Conservation (phyloP, 2,113 vertebrate genomes). For the Solea senegalensis region DNA sequence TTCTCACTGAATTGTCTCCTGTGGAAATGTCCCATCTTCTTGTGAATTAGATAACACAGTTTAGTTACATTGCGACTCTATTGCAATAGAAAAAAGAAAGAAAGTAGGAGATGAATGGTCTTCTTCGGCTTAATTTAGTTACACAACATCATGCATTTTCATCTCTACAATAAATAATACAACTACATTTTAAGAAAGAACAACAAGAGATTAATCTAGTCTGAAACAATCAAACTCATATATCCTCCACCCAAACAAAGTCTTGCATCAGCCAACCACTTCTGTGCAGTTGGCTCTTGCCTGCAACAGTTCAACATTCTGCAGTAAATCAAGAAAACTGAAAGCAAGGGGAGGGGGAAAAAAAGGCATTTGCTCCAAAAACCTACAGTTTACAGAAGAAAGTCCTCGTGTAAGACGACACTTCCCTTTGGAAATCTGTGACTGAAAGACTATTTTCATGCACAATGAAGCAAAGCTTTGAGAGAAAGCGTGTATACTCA, state of each 20-base stretch:
- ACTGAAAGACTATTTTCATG: neutral
- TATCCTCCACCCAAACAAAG: conserved; percentile 29
- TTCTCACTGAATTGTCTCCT: too few species aligned
- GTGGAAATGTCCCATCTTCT: too few species aligned
- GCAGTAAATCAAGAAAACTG: neutral
- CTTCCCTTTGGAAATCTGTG: neutral
- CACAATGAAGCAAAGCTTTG: neutral
- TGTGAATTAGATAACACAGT: too few species aligned
- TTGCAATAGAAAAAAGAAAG: too few species aligned
- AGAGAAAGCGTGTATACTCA: conserved; percentile 37
- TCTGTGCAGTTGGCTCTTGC: neutral
- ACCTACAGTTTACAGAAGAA: neutral
- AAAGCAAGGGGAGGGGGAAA: neutral
- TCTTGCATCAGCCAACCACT: conserved; percentile 58
- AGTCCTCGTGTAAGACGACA: neutral
- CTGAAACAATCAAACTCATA: neutral
- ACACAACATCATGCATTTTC: too few species aligned
- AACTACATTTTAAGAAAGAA: too few species aligned
- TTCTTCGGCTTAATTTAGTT: too few species aligned
- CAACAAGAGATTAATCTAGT: too few species aligned
- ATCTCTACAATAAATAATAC: too few species aligned
- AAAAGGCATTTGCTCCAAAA: neutral
- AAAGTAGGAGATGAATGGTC: too few species aligned
- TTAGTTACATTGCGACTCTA: too few species aligned
- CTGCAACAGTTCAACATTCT: neutral